These are phyloP conservation scores for Prionace glauca DNA, from an alignment of 2,797 vertebrate species.

Conservation along the genomic window DNA sequence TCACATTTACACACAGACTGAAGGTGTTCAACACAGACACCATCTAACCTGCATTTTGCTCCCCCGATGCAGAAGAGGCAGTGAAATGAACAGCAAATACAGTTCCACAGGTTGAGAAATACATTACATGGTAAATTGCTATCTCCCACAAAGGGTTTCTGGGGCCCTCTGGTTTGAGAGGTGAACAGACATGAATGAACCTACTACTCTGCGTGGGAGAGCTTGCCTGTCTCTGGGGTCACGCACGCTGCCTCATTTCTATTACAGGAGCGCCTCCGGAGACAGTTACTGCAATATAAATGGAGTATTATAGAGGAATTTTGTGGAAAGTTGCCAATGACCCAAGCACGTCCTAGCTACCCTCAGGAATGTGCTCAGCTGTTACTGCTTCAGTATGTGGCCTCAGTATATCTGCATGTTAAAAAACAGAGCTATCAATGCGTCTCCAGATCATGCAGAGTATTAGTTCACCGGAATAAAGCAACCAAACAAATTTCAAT, in stretches of 20 bases:
- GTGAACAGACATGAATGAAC: neutral
- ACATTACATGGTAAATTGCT: neutral
- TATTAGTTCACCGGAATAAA: neutral
- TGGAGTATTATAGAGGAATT: slow-evolving; percentile 24
- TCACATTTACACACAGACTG: neutral
- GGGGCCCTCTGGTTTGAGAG: neutral
- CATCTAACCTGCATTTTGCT: neutral
- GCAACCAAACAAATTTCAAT: neutral
- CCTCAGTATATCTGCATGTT: neutral
- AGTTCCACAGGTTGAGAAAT: neutral
- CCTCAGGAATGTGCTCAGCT: slow-evolving; percentile 36
- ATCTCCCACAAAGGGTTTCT: neutral
- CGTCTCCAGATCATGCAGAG: neutral
- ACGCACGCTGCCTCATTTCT: neutral
- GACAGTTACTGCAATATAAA: slow-evolving; percentile 16
- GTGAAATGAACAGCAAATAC: neutral
- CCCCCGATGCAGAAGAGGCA: neutral
- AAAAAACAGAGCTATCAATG: neutral
- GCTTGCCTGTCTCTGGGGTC: neutral
- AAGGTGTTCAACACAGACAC: neutral
- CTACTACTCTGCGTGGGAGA: neutral
- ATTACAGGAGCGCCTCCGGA: neutral
- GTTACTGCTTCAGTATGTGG: neutral
- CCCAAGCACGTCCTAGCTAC: neutral
- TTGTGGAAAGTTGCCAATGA: neutral